Percentiles rank a stretch among this genome's conserved stretches.
phyloP scores from a whole-genome alignment of 1,140 invertebrate species.

The Tetramorium parvispinum region DNA sequence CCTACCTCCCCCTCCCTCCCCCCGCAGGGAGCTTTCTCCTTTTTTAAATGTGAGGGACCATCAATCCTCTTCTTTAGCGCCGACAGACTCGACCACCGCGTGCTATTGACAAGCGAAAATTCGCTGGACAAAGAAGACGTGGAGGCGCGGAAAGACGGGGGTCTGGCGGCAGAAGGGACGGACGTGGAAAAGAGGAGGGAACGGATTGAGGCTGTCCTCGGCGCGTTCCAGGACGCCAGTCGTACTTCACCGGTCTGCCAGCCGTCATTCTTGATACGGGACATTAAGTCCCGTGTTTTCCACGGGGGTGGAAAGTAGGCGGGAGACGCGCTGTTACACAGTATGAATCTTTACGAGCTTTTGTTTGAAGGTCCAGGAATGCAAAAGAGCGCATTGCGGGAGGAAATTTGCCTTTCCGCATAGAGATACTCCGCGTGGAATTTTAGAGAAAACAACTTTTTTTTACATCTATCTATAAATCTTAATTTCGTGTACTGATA shows the following conservation, averaged over 20 bases:
- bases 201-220: slow-evolving; percentile 36
- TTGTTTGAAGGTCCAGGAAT: neutral
- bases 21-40: neutral
- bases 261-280: slow-evolving; percentile 51
- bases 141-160: slow-evolving; percentile 29
- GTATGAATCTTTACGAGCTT: neutral
- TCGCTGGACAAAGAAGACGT: slow-evolving; percentile 55
- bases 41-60: slow-evolving; percentile 58
- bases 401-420: neutral
- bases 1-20: neutral
- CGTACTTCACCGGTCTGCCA: slow-evolving; percentile 52
- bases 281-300: slow-evolving; percentile 35
- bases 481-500: neutral
- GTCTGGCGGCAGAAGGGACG: neutral
- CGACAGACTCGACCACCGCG: slow-evolving; percentile 43
- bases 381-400: neutral
- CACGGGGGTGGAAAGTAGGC: neutral
- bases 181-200: slow-evolving; percentile 6
- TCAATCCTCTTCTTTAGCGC: slow-evolving; percentile 57
- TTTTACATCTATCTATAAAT: neutral
- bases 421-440: neutral
- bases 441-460: neutral
- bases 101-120: slow-evolving; percentile 67
- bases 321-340: too few species aligned
- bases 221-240: slow-evolving; percentile 22